These are phyloP conservation scores for Ormyrus thymus DNA, from an alignment of 2,888 invertebrate species.

Conservation along the genomic window DNA sequence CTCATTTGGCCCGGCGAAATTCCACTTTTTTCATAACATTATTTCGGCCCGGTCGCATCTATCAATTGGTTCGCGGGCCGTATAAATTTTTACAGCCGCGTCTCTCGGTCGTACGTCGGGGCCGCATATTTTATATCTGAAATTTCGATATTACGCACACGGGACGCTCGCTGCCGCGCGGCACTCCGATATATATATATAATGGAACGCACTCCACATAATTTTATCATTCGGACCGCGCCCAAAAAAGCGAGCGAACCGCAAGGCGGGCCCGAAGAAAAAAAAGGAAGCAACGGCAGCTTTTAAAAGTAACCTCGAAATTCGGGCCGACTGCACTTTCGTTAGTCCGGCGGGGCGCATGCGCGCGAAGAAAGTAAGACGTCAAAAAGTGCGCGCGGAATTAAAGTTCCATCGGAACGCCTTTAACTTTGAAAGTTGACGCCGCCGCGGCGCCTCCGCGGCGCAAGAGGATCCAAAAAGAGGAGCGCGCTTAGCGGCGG, in stretches of 20 bases:
- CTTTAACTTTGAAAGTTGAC: conserved; percentile 28
- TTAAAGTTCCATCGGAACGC: conserved; percentile 42
- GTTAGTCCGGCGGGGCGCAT: background rate
- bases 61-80: too few species aligned
- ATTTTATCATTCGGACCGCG: conserved; percentile 9
- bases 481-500: background rate
- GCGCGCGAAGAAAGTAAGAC: conserved; percentile 14
- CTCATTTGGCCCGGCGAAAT: too few species aligned
- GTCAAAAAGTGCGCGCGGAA: conserved; percentile 8
- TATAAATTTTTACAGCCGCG: background rate
- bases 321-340: conserved; percentile 7
- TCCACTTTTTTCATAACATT: too few species aligned
- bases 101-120: background rate
- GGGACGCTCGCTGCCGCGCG: background rate
- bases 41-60: too few species aligned
- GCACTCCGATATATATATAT: background rate
- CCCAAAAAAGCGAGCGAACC: background rate
- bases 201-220: conserved; percentile 18
- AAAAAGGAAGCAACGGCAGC: background rate
- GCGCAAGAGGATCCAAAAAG: background rate
- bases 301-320: conserved; percentile 25
- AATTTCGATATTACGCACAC: background rate
- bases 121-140: background rate
- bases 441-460: background rate
- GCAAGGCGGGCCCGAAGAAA: background rate